phyloP scores from a whole-genome alignment of 2,797 vertebrate genomes.

The Takifugu rubripes region DNA sequence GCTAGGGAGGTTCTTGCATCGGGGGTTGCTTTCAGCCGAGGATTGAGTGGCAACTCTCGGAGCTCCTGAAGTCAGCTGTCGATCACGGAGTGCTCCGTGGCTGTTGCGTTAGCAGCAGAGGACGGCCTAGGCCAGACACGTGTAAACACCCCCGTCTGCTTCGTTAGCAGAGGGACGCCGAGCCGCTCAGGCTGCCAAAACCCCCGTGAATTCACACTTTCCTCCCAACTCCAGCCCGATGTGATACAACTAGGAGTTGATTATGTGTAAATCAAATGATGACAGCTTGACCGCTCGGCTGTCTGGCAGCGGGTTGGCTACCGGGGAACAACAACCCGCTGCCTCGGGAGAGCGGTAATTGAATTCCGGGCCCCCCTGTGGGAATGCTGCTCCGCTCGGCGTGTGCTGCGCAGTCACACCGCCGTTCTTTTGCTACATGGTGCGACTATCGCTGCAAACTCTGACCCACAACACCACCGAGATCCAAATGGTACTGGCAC shows the following conservation, averaged over 20 bases:
- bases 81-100: conserved; percentile 58
- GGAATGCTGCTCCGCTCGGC: conserved; percentile 83
- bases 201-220: conserved; percentile 61
- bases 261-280: conserved; percentile 75
- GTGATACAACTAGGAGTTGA: conserved; percentile 85
- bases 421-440: conserved; percentile 59
- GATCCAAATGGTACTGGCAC: conserved; percentile 76
- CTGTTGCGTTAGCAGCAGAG: conserved; percentile 29
- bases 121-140: conserved; percentile 49
- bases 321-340: conserved; percentile 69
- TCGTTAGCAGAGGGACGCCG: conserved; percentile 55
- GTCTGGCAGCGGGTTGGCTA: conserved; percentile 83
- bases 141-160: conserved; percentile 54
- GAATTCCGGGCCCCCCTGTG: conserved; percentile 87
- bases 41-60: conserved; percentile 63
- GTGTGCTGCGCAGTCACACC: conserved; percentile 78
- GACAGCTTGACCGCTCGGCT: conserved; percentile 57
- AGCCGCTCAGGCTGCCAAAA: conserved; percentile 37
- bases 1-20: conserved; percentile 40
- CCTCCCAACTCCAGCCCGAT: conserved; percentile 57
- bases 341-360: conserved; percentile 92
- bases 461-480: conserved; percentile 84
- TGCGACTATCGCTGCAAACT: conserved; percentile 73
- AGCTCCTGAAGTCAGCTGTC: conserved; percentile 73
- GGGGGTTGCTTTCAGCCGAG: conserved; percentile 48